A percentile compares a stretch with the other conserved stretches of the same genome.
These are phyloP conservation scores for Monochamus alternatus DNA, from an alignment of 2,888 invertebrate species.

Conservation along the genomic window DNA sequence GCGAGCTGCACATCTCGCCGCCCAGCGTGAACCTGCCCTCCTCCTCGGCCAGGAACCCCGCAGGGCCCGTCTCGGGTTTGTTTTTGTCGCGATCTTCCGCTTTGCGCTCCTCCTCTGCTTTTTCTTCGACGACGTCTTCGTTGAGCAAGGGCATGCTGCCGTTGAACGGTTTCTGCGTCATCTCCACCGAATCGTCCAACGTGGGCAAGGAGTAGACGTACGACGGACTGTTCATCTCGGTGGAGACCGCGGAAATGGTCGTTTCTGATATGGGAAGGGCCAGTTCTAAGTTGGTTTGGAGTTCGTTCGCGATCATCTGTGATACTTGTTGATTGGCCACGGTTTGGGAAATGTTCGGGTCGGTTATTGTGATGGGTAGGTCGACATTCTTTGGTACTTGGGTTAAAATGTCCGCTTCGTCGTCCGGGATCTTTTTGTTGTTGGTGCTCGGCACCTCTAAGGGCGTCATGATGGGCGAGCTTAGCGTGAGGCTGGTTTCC, in stretches of 20 bases:
- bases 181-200: conserved; percentile 67
- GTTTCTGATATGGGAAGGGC: conserved; percentile 80
- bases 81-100: neutral
- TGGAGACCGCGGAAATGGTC: conserved; percentile 72
- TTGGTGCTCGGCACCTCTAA: conserved; percentile 78
- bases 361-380: conserved; percentile 84
- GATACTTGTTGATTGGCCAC: conserved; percentile 68
- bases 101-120: neutral
- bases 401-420: conserved; percentile 64
- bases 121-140: conserved; percentile 70
- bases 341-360: conserved; percentile 80
- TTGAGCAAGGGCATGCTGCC: conserved; percentile 76
- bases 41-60: conserved; percentile 53
- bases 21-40: conserved; percentile 66
- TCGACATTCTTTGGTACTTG: conserved; percentile 79
- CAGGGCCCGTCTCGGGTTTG: conserved; percentile 9
- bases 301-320: conserved; percentile 62
- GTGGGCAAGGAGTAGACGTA: conserved; percentile 66
- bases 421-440: conserved; percentile 67
- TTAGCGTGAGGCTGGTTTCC: conserved; percentile 84
- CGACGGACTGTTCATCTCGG: conserved; percentile 66
- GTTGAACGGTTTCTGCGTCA: conserved; percentile 66
- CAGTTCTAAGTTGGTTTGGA: conserved; percentile 74
- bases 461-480: conserved; percentile 88
- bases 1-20: conserved; percentile 68